Evolutionary conservation across 1,140 invertebrate genomes (phyloP).

Genomic region (Kradibia gibbosae): DNA sequence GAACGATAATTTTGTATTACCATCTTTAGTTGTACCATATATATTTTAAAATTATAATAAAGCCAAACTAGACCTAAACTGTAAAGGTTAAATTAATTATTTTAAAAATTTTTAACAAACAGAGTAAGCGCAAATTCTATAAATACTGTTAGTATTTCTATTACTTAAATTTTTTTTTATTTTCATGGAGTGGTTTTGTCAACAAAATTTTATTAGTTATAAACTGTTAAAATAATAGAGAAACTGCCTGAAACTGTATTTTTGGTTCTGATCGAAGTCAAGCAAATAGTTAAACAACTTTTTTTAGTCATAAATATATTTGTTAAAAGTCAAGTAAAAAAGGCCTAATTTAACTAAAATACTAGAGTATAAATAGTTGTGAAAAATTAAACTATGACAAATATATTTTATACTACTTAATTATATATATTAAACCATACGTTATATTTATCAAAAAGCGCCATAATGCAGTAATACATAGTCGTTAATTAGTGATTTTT

Average conservation of each 20-base stretch:
- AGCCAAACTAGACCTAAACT: neutral
- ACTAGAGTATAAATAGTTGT: slow-evolving; percentile 8
- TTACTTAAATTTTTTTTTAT: neutral
- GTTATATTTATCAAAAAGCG: neutral
- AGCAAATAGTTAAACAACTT: slow-evolving; percentile 18
- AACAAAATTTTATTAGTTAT: slow-evolving; percentile 24
- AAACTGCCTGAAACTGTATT: slow-evolving; percentile 1
- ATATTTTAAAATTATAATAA: too few species aligned
- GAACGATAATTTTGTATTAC: too few species aligned
- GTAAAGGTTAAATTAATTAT: neutral
- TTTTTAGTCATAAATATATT: slow-evolving; percentile 15
- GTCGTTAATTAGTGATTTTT: too few species aligned
- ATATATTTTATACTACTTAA: slow-evolving; percentile 6
- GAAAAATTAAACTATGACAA: slow-evolving; percentile 20
- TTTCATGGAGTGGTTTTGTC: slow-evolving; percentile 6
- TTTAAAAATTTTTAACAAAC: slow-evolving; percentile 4
- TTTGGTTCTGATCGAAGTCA: neutral
- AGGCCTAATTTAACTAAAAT: neutral
- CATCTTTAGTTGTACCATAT: too few species aligned
- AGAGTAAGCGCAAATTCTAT: neutral
- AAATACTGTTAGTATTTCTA: neutral
- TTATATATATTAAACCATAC: neutral
- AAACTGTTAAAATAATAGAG: slow-evolving; percentile 23
- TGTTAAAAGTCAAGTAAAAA: neutral
- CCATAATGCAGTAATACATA: neutral